phyloP scores from a whole-genome alignment of 2,888 invertebrate species.

The Lottia gigantea region DNA sequence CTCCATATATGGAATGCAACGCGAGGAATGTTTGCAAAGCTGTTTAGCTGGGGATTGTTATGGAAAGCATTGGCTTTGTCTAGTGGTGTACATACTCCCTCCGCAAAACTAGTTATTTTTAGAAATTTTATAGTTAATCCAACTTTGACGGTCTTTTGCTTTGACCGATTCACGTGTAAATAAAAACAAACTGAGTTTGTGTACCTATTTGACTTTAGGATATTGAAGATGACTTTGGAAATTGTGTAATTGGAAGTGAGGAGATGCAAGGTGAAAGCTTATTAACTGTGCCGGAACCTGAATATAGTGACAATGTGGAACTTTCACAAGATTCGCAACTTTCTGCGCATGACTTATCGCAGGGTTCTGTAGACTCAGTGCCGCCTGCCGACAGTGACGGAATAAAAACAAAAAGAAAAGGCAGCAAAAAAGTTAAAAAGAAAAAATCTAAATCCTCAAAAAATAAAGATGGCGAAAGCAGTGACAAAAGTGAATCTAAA shows the following conservation, averaged over 20 bases:
- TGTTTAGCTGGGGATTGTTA: slow-evolving; percentile 30
- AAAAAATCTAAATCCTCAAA: slow-evolving; percentile 26
- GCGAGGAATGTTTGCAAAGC: slow-evolving; percentile 48
- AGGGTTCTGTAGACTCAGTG: slow-evolving; percentile 29
- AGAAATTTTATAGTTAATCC: slow-evolving; percentile 17
- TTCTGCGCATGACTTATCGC: slow-evolving; percentile 28
- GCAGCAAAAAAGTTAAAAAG: slow-evolving; percentile 39
- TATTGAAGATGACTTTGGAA: slow-evolving; percentile 16
- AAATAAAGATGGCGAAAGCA: slow-evolving; percentile 25
- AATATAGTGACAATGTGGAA: slow-evolving; percentile 29
- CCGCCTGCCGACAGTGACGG: slow-evolving; percentile 20
- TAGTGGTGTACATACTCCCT: slow-evolving; percentile 30
- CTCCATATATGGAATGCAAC: slow-evolving; percentile 58
- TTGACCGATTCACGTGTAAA: background rate
- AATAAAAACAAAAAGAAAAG: slow-evolving; percentile 31
- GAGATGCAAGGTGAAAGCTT: slow-evolving; percentile 24
- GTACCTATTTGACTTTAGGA: slow-evolving; percentile 27
- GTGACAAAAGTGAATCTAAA: slow-evolving; percentile 32
- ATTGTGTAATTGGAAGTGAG: slow-evolving; percentile 14
- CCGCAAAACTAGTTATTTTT: slow-evolving; percentile 30
- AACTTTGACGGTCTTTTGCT: slow-evolving; percentile 6
- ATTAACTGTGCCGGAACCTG: slow-evolving; percentile 24
- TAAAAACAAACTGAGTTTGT: slow-evolving; percentile 7
- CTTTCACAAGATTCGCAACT: slow-evolving; percentile 41
- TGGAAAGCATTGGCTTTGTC: slow-evolving; percentile 35